phyloP scores from a whole-genome alignment of 2,888 invertebrate species.

The Orgyia antiqua region DNA sequence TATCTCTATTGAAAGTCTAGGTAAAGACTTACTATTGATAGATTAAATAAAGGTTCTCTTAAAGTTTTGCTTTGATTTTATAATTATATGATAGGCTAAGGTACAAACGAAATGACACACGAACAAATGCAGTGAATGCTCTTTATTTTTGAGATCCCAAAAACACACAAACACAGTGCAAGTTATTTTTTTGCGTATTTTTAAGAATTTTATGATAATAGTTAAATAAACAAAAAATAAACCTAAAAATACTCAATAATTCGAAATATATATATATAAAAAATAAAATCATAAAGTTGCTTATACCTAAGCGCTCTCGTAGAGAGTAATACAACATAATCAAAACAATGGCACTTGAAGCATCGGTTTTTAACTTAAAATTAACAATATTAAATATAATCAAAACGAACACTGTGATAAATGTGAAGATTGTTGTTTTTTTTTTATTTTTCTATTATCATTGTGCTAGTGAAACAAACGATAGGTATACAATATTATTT shows the following conservation, averaged over 20 bases:
- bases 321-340: conserved; percentile 27
- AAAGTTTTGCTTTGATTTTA: too few relatives aligned
- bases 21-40: too few relatives aligned
- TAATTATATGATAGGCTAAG: too few relatives aligned
- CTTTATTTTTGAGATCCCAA: conserved; percentile 78
- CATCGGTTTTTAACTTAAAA: conserved; percentile 56
- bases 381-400: conserved; percentile 20
- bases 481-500: conserved; percentile 21
- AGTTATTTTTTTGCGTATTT: conserved; percentile 27
- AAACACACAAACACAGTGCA: conserved; percentile 75
- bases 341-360: conserved; percentile 66
- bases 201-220: conserved; percentile 26
- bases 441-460: conserved; percentile 41
- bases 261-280: conserved; percentile 22
- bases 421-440: conserved; percentile 44
- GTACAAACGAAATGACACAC: too few relatives aligned
- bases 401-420: conserved; percentile 39
- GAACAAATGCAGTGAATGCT: conserved; percentile 52
- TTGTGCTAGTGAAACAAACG: conserved; percentile 49
- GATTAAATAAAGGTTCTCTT: too few relatives aligned
- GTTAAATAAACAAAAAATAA: conserved; percentile 16
- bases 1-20: too few relatives aligned
- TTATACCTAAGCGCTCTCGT: conserved; percentile 32
- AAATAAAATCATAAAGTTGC: conserved; percentile 22
- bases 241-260: conserved; percentile 26